phyloP scores from a whole-genome alignment of 2,888 invertebrate genomes.

The Aquatica leii region DNA sequence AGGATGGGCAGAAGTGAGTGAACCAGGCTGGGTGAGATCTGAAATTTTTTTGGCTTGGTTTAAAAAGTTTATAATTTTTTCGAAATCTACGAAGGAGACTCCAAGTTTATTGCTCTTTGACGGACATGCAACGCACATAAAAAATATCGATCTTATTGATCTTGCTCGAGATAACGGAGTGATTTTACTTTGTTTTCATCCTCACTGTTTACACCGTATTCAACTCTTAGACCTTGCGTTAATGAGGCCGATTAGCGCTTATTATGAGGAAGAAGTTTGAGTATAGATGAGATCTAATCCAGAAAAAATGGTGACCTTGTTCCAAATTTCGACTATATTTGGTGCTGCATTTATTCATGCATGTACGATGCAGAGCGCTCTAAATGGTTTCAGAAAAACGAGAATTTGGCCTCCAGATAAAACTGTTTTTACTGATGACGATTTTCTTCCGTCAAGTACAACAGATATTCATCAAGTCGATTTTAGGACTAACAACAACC shows the following conservation, averaged over 20 bases:
- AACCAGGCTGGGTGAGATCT: constrained; percentile 50
- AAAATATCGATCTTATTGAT: constrained; percentile 27
- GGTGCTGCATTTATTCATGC: neutral
- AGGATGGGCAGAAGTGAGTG: constrained; percentile 42
- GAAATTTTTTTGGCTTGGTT: constrained; percentile 29
- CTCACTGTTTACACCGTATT: neutral
- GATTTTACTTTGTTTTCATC: neutral
- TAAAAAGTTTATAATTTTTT: constrained; percentile 42
- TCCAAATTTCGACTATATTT: neutral
- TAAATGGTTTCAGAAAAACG: neutral
- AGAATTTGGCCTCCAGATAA: neutral
- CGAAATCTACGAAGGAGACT: constrained; percentile 38
- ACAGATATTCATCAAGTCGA: neutral
- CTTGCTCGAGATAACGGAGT: constrained; percentile 21
- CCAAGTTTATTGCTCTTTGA: constrained; percentile 39
- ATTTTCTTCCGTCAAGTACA: neutral
- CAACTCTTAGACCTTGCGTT: neutral
- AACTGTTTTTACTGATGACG: neutral
- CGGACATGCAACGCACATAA: constrained; percentile 45
- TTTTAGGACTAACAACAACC: neutral
- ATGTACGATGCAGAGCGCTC: neutral
- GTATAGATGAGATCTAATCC: neutral
- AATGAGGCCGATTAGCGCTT: neutral
- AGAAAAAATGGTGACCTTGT: neutral
- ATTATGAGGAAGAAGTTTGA: neutral